Base-by-base conservation (phyloP, 1,140 invertebrate genomes). In the Drosophila albomicans region DNA sequence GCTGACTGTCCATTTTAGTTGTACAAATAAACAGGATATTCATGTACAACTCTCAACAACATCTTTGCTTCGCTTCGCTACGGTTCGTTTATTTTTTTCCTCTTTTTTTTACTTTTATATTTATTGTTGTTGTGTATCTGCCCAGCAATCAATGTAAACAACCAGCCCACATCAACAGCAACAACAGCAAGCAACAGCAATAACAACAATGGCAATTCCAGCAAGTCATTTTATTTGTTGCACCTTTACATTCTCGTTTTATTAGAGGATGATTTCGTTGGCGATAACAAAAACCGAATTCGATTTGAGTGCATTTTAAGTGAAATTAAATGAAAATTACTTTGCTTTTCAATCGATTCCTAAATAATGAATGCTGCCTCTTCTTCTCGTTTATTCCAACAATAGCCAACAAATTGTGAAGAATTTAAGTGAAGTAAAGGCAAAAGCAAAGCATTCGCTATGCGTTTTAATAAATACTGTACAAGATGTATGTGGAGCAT, bases 261-360 rank as follows among this genome's bases (percentile, higher is more conserved):
- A 72, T 72, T 75, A 67, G 68, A 65, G 65, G 38, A 70, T 70
- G 71, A 82, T 75, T 78, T 62, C 52, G 49, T 70, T 52, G 20
- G 8, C 70, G 70, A 74, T 82, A 82, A 59, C 62, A 51, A 61
- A 25, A 77, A 81, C 70, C 70, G 77, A 78, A 82, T 62, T 57
- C 69, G 62, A 56, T 82, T 82, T 68, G 62, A 82, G 70, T 82
- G 79, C 78, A 81, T 81, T 81, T 81, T 77, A 81, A 81, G 75
- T 72, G 70, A 82, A 82, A 82, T 82, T 82, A 80, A 80, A 81
- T 80, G 62, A 75, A 63, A 80, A 71, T 81, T 74, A 64, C 67
- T 78, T 78, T 75, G 61, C 52, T 64, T 63, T 52, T 51, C 54
- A 51, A 68, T 54, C 51, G 58, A 16, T 73, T 61, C 49, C 13